Percentiles rank a stretch among this genome's conserved stretches.
These are phyloP conservation scores for Lagopus leucura DNA, from an alignment of 2,113 vertebrate species.

Conservation along the genomic window DNA sequence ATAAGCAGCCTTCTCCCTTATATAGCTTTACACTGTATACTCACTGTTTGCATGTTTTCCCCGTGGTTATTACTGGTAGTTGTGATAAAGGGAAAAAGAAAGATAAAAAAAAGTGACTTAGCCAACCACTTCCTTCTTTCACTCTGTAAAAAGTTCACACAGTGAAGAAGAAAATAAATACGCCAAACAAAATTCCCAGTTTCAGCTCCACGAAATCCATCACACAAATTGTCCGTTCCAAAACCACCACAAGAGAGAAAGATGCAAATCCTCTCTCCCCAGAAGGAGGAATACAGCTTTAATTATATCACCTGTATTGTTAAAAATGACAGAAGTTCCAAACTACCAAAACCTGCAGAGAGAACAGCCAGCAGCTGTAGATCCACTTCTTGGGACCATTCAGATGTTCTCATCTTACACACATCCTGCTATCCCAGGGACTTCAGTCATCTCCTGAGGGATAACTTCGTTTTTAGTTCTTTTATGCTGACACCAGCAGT, in stretches of 20 bases:
- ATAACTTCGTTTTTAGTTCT: neutral
- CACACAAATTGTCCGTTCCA: neutral
- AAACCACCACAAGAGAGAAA: neutral
- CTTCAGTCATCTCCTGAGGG: neutral
- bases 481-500: neutral
- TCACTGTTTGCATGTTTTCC: neutral
- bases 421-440: neutral
- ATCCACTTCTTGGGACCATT: neutral
- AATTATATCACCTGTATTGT: neutral
- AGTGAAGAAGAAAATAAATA: neutral
- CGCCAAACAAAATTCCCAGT: neutral
- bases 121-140: slow-evolving; percentile 69
- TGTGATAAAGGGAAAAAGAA: slow-evolving; percentile 30
- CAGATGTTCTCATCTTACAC: neutral
- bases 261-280: neutral
- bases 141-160: neutral
- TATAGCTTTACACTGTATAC: neutral
- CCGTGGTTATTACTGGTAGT: slow-evolving; percentile 41
- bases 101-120: neutral
- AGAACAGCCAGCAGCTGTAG: neutral
- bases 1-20: neutral
- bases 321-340: neutral
- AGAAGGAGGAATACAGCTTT: neutral
- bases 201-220: neutral
- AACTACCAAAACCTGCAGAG: neutral